These are phyloP conservation scores for Anhinga anhinga DNA, from an alignment of 2,113 vertebrate species.

Conservation along the genomic window DNA sequence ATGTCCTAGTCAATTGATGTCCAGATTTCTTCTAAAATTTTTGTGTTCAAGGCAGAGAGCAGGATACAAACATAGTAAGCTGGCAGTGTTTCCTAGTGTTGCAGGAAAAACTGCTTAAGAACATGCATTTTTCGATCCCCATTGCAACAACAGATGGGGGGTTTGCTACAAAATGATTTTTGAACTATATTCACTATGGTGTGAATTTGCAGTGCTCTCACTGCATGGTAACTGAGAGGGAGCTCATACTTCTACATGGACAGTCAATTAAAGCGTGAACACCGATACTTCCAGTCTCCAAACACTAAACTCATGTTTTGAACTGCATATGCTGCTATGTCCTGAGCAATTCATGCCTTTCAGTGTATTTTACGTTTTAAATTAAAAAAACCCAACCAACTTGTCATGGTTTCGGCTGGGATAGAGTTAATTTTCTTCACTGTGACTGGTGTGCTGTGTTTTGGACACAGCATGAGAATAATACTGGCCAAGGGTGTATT, in stretches of 20 bases:
- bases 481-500: too few species aligned
- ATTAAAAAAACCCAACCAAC: not conserved
- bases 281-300: not conserved
- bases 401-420: too few species aligned
- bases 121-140: not conserved
- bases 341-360: not conserved
- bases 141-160: not conserved
- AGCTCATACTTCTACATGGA: not conserved
- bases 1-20: too few species aligned
- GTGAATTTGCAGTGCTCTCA: not conserved
- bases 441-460: too few species aligned
- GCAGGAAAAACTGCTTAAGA: not conserved
- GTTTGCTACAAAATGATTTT: not conserved
- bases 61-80: not conserved
- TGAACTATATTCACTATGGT: not conserved
- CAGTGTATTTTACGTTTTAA: not conserved
- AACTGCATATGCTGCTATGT: not conserved
- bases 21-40: not conserved
- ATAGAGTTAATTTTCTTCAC: too few species aligned
- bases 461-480: too few species aligned
- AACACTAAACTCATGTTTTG: not conserved
- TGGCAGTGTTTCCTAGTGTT: not conserved
- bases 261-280: not conserved
- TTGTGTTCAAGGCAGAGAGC: not conserved
- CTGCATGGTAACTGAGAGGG: not conserved